Percentiles rank a stretch among this genome's conserved stretches.
These are phyloP conservation scores for Pseudomugil gertrudae DNA, from an alignment of 2,797 vertebrate species.

Conservation along the genomic window DNA sequence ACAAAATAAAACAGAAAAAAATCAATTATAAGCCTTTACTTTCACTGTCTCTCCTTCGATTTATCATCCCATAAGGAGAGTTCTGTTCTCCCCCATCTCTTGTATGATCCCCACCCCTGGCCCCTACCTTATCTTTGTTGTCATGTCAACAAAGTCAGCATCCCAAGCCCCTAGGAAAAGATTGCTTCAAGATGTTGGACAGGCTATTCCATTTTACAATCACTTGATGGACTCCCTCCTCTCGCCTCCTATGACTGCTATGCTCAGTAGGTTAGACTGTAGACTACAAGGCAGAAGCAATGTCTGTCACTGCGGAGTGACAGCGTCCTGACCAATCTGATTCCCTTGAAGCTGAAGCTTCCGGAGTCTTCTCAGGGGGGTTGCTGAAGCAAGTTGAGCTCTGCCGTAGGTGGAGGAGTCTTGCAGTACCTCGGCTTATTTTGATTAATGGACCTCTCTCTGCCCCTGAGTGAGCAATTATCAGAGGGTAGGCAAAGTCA, in stretches of 20 bases:
- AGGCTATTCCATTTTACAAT: conserved; percentile 48
- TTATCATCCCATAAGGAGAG: neutral
- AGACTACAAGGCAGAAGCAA: conserved; percentile 16
- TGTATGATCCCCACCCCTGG: neutral
- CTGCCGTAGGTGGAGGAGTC: conserved; percentile 69
- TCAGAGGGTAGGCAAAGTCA: conserved; percentile 83
- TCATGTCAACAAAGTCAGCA: conserved; percentile 30
- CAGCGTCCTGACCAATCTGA: conserved; percentile 50
- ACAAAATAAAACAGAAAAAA: too few species aligned
- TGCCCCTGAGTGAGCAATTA: conserved; percentile 88
- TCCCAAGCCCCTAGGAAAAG: conserved; percentile 45
- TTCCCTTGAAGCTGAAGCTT: conserved; percentile 56
- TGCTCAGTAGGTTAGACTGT: conserved; percentile 36
- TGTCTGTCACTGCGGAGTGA: conserved; percentile 50
- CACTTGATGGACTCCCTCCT: conserved; percentile 33
- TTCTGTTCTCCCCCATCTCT: neutral
- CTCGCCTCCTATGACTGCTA: conserved; percentile 17
- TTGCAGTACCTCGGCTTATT: conserved; percentile 75
- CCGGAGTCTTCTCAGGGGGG: conserved; percentile 52
- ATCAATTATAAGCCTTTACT: conserved; percentile 52
- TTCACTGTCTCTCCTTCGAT: conserved; percentile 26
- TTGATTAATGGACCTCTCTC: conserved; percentile 87
- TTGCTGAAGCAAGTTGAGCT: conserved; percentile 61
- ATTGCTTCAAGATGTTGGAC: conserved; percentile 52
- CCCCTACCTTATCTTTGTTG: neutral